phyloP scores from a whole-genome alignment of 2,797 vertebrate species.

The Scolopax rusticola region DNA sequence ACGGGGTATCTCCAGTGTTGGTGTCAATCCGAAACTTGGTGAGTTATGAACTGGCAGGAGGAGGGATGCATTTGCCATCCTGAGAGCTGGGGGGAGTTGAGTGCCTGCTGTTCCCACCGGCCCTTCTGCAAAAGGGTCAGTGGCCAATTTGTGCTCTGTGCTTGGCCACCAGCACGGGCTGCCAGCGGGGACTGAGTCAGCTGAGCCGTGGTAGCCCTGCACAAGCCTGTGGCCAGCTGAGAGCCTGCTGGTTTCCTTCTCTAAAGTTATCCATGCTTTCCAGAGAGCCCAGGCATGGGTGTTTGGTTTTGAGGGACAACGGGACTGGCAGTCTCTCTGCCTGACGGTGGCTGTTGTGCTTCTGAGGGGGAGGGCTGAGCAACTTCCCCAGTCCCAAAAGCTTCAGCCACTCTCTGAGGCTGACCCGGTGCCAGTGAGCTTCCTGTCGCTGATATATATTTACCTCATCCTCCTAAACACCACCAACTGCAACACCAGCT shows the following conservation, averaged over 20 bases:
- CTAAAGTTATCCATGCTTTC: background rate
- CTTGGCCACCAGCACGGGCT: fast-evolving
- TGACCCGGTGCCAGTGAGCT: background rate
- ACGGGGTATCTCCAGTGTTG: fast-evolving
- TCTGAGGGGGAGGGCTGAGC: background rate
- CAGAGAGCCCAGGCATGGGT: fast-evolving
- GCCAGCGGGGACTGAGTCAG: background rate
- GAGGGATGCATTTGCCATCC: background rate
- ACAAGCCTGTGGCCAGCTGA: background rate
- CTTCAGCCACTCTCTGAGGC: background rate
- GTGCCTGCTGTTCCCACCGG: background rate
- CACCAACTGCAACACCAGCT: background rate
- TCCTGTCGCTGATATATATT: background rate
- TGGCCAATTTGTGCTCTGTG: background rate
- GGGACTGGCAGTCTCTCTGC: background rate
- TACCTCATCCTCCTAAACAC: background rate
- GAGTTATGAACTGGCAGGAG: background rate
- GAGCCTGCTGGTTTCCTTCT: background rate
- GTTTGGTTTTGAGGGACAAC: background rate
- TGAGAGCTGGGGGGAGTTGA: background rate
- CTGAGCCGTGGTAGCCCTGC: background rate
- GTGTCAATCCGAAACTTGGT: background rate
- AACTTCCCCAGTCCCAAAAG: background rate
- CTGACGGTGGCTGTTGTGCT: background rate
- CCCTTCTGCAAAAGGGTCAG: conserved; percentile 2